phyloP scores from a whole-genome alignment of 2,113 vertebrate species.

The Sitta europaea region DNA sequence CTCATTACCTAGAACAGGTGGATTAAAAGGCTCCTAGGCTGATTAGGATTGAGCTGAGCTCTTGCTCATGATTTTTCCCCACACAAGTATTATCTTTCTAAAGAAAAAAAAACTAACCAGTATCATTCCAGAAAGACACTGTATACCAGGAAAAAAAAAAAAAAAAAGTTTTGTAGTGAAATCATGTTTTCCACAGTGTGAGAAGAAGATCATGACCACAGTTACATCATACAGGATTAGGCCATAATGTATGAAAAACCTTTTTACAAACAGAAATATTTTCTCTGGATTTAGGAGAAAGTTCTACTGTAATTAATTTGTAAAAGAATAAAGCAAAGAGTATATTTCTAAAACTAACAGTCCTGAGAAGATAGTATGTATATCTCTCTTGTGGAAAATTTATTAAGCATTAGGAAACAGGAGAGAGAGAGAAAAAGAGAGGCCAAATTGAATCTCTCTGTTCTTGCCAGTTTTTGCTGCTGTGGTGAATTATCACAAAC shows the following conservation, averaged over 20 bases:
- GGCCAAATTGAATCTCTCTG: constrained; percentile 55
- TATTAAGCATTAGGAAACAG: background rate
- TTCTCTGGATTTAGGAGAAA: background rate
- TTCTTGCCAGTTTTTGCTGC: constrained; percentile 34
- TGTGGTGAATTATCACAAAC: constrained; percentile 33
- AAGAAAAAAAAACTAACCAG: background rate
- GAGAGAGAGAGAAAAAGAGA: background rate
- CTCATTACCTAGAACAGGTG: background rate
- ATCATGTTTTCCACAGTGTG: background rate
- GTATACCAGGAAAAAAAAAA: background rate
- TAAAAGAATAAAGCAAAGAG: constrained; percentile 30
- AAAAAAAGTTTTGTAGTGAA: background rate
- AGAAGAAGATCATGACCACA: background rate
- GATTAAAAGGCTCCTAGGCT: constrained; percentile 31
- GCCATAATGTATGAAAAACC: background rate
- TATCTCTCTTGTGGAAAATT: background rate
- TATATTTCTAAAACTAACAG: constrained; percentile 24
- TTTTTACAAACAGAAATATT: constrained; percentile 16
- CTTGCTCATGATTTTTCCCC: background rate
- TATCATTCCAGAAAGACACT: background rate
- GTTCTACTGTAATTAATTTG: constrained; percentile 31
- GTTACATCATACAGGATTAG: background rate
- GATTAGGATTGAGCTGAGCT: background rate
- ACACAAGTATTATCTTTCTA: background rate
- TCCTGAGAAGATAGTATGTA: background rate